These are phyloP conservation scores for Rhineura floridana DNA, from an alignment of 2,113 vertebrate species.

Conservation along the genomic window DNA sequence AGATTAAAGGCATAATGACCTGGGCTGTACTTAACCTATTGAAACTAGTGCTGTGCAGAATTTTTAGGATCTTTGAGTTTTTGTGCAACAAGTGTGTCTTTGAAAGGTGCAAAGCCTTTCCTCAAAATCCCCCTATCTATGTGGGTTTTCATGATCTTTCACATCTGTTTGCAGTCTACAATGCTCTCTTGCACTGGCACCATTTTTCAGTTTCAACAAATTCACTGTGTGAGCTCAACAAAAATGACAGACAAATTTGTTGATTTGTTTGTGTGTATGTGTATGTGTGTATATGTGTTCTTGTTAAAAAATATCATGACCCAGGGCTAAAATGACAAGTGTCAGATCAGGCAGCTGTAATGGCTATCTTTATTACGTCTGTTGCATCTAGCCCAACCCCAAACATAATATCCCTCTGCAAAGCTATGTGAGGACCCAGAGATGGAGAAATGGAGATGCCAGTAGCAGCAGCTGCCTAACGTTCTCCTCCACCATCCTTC, in stretches of 20 bases:
- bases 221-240: not conserved
- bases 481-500: too few relatives aligned
- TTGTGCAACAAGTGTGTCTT: not conserved
- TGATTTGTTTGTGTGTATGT: too few relatives aligned
- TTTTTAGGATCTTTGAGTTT: not conserved
- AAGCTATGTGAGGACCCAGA: not conserved
- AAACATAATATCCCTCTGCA: too few relatives aligned
- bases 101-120: too few relatives aligned
- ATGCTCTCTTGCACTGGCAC: not conserved
- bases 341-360: not conserved
- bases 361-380: not conserved
- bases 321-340: too few relatives aligned
- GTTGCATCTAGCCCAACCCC: not conserved
- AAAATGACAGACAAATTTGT: too few relatives aligned
- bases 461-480: not conserved
- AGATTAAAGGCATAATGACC: constrained; percentile 54
- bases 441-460: not conserved
- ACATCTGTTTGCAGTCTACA: not conserved
- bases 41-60: constrained; percentile 36
- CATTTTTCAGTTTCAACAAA: not conserved
- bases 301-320: too few relatives aligned
- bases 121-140: not conserved
- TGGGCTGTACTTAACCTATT: constrained; percentile 64
- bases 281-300: too few relatives aligned
- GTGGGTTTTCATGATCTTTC: not conserved